Evolutionary conservation across 2,888 invertebrate genomes (phyloP).

Genomic region (Chrysolina haemoptera): DNA sequence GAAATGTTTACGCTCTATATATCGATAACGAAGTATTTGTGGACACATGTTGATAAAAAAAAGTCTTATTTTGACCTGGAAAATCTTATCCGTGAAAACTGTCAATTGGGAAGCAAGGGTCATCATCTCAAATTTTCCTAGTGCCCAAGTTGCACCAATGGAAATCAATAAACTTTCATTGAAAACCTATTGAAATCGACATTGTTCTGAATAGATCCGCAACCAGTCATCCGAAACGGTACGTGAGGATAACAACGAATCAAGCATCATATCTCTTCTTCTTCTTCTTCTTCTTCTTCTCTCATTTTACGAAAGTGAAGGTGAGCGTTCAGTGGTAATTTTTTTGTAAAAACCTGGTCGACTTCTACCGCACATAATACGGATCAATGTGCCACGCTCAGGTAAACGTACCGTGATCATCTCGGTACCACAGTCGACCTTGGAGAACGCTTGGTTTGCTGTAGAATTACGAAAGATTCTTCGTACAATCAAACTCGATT

Average conservation of each 20-base stretch:
- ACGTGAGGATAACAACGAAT: slow-evolving; percentile 26
- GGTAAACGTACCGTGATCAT: slow-evolving; percentile 59
- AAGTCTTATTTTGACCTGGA: too few species aligned
- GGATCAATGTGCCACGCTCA: slow-evolving; percentile 58
- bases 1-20: too few species aligned
- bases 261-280: slow-evolving; percentile 36
- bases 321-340: slow-evolving; percentile 35
- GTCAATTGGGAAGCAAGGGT: too few species aligned
- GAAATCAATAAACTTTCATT: not conserved
- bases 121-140: too few species aligned
- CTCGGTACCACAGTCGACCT: slow-evolving; percentile 54
- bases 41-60: too few species aligned
- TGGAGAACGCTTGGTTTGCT: slow-evolving; percentile 55
- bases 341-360: slow-evolving; percentile 44
- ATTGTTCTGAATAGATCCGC: not conserved
- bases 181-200: slow-evolving; percentile 1
- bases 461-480: slow-evolving; percentile 34
- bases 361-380: slow-evolving; percentile 47
- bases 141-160: not conserved
- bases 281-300: too few species aligned
- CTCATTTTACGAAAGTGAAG: slow-evolving; percentile 50
- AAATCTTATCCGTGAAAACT: too few species aligned
- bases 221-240: not conserved
- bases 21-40: too few species aligned
- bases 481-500: not conserved